Conservation (phyloP, 2,113 vertebrate genomes). For the Carassius auratus region DNA sequence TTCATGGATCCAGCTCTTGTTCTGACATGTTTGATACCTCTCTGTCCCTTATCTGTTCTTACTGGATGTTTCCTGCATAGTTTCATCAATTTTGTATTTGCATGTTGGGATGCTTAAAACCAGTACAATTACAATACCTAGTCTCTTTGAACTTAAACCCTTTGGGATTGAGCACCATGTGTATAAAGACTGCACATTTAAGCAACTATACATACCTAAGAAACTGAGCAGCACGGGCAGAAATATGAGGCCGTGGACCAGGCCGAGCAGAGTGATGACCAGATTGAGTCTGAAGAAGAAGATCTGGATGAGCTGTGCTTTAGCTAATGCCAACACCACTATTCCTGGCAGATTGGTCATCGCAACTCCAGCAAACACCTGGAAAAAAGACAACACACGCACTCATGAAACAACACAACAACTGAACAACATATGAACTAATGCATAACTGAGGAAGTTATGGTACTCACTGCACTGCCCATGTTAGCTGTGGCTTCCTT, state of each 20-base stretch:
- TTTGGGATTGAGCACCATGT: neutral
- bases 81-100: too few relatives aligned
- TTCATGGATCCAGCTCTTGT: too few relatives aligned
- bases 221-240: conserved; percentile 92
- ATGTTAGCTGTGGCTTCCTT: conserved; percentile 84
- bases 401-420: neutral
- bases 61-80: too few relatives aligned
- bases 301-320: conserved; percentile 89
- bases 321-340: conserved; percentile 87
- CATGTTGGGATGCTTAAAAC: too few relatives aligned
- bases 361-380: conserved; percentile 94
- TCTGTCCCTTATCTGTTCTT: too few relatives aligned
- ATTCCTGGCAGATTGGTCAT: conserved; percentile 95
- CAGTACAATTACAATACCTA: neutral
- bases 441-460: neutral
- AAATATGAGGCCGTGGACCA: conserved; percentile 86
- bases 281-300: conserved; percentile 98
- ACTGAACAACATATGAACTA: neutral
- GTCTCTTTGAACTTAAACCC: neutral
- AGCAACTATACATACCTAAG: conserved; percentile 86
- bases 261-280: conserved; percentile 85
- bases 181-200: conserved; percentile 54
- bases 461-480: conserved; percentile 89
- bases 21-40: too few relatives aligned
- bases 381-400: neutral